Evolutionary conservation across 2,113 vertebrate species (phyloP), one percentile per base, ranked within the genome.

Genomic region (Corvus hawaiiensis): DNA sequence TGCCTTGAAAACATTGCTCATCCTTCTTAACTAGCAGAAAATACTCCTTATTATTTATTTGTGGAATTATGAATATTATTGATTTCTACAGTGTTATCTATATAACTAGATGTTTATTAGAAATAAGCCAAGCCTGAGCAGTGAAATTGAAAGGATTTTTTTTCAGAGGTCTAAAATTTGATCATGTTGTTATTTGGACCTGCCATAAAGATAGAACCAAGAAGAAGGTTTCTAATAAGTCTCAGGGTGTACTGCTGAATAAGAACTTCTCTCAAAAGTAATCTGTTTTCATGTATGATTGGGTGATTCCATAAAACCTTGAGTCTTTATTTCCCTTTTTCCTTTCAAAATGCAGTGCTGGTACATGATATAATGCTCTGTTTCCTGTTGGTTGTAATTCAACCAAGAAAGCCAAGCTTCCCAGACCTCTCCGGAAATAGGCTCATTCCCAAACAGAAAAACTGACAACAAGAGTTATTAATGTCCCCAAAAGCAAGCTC

Each of bases 321-420:
- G 20, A 61, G 14, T 80, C 35, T 76, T 92, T 51, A 39, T 79
- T 82, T 93, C 71, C 32, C 49, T 76, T 27, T 79, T 82, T 93
- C 74, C 37, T 41, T 82, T 30, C 41, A 66, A 89, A 91, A 63
- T 27, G 32, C 26, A 84, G 28, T 44, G 21, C 17, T 85, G 87
- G 74, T 71, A 39, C 51, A 44, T 15, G 55, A 74, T 35, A 68
- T 35, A 69, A 83, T 51, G 35, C 43, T 93, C 43, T 79, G 54
- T 63, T 96, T 96, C 82, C 85, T 91, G 55, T 69, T 83, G n/a
- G 41, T n/a, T 95, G 84, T 85, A 88, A 52, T 76, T 79, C 58
- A 85, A 58, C 18, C 12, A 7, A 66, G 68, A 78, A 63, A 87
- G 62, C 23, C 27, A 68, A 85, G 66, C 75, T 95, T 94, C 81